A percentile compares a stretch with the other conserved stretches of the same genome.
These are phyloP conservation scores for Drosophila simulans DNA, from an alignment of 1,140 invertebrate genomes.

Conservation along the genomic window DNA sequence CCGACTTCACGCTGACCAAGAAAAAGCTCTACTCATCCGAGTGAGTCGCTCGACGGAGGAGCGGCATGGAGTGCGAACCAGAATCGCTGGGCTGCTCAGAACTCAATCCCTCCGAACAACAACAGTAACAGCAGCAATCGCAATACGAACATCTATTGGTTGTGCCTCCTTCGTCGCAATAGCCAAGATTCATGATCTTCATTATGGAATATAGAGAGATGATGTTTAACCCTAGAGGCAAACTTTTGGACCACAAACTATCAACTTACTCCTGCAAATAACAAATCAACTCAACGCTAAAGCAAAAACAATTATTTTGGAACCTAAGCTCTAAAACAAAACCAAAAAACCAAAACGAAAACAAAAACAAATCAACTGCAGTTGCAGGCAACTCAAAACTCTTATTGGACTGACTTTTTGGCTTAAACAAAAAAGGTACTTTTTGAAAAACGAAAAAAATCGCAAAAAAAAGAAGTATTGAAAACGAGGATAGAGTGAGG, in stretches of 20 bases:
- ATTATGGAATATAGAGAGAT: conserved; percentile 39
- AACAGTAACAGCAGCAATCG: conserved; percentile 29
- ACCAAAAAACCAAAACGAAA: conserved; percentile 44
- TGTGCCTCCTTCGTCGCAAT: conserved; percentile 26
- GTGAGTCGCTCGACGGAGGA: conserved; percentile 46
- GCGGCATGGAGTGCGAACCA: conserved; percentile 42
- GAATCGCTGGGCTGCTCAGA: conserved; percentile 48
- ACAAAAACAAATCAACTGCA: conserved; percentile 79
- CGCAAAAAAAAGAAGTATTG: conserved; percentile 48
- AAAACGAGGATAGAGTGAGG: conserved; percentile 21
- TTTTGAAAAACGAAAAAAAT: conserved; percentile 70
- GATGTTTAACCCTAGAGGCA: conserved; percentile 64
- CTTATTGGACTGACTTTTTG: conserved; percentile 83
- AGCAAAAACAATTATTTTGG: conserved; percentile 77
- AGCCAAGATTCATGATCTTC: conserved; percentile 18
- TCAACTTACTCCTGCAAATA: conserved; percentile 59
- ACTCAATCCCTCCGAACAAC: conserved; percentile 77
- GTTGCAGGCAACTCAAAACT: conserved; percentile 83
- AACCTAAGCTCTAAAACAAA: conserved; percentile 47
- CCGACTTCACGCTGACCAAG: conserved; percentile 92
- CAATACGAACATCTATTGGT: conserved; percentile 27
- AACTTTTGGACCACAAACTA: conserved; percentile 79
- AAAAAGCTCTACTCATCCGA: conserved; percentile 90
- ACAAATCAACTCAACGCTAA: conserved; percentile 62
- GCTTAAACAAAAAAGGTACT: conserved; percentile 77